Conservation (phyloP, 2,113 vertebrate genomes). For the Tringa solitaria region DNA sequence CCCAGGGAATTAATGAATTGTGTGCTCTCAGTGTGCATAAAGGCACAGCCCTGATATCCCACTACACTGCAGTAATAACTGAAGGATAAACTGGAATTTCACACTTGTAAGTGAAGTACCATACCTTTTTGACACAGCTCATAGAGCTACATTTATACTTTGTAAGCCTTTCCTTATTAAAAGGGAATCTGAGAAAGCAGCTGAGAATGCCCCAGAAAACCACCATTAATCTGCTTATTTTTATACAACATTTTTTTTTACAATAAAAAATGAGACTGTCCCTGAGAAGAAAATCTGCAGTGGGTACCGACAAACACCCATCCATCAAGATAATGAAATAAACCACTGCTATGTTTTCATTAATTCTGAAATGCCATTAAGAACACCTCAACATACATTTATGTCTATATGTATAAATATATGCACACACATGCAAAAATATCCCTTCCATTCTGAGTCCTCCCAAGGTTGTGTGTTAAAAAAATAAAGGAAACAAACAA, state of each 20-base stretch:
- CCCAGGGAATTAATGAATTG: accelerated
- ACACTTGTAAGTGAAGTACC: background rate
- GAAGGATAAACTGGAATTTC: background rate
- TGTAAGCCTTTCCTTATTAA: background rate
- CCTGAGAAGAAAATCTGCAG: background rate
- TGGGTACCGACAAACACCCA: background rate
- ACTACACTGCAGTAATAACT: background rate
- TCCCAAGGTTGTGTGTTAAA: background rate
- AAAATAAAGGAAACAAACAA: background rate
- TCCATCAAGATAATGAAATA: background rate
- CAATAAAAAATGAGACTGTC: background rate
- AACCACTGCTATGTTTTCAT: background rate
- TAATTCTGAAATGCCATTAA: background rate
- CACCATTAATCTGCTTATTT: background rate
- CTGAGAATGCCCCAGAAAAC: background rate
- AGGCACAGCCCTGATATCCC: background rate
- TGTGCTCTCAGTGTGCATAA: accelerated
- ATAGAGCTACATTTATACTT: background rate
- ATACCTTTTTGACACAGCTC: background rate
- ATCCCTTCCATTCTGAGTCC: background rate
- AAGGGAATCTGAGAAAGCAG: background rate
- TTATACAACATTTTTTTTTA: background rate
- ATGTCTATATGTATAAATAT: background rate
- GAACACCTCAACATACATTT: background rate
- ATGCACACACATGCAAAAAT: background rate